Conservation (phyloP, 2,797 vertebrate species). For the Pempheris klunzingeri region DNA sequence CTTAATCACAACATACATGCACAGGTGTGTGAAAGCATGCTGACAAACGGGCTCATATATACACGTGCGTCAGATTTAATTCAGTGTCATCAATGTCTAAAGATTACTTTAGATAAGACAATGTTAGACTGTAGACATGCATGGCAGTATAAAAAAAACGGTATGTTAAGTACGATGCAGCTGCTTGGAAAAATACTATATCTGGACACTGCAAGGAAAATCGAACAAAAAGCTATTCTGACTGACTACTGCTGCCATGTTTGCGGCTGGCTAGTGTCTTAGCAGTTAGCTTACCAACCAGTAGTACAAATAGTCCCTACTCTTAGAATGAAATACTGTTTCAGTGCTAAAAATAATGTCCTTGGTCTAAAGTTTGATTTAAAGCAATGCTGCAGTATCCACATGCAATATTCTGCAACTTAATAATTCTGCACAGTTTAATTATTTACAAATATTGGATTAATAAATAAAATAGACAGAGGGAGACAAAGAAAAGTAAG, state of each 20-base stretch:
- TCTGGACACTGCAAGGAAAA: neutral
- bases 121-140: neutral
- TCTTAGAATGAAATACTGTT: too few species aligned
- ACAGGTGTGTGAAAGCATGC: slow-evolving; percentile 15
- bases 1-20: slow-evolving; percentile 14
- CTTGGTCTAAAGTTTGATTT: neutral
- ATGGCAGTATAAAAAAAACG: neutral
- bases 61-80: slow-evolving; percentile 4
- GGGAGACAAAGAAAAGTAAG: neutral
- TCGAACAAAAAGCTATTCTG: neutral
- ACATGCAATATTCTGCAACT: neutral
- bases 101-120: neutral
- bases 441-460: neutral
- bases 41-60: slow-evolving; percentile 8
- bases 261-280: neutral
- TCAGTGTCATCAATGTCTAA: neutral
- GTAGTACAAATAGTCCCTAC: neutral
- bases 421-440: neutral
- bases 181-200: neutral
- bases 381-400: neutral
- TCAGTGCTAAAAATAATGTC: neutral
- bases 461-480: neutral
- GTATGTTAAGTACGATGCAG: neutral
- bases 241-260: neutral
- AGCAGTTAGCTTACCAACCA: neutral